Evolutionary conservation across 2,888 invertebrate species (phyloP).

Genomic region (Micropterix aruncella): DNA sequence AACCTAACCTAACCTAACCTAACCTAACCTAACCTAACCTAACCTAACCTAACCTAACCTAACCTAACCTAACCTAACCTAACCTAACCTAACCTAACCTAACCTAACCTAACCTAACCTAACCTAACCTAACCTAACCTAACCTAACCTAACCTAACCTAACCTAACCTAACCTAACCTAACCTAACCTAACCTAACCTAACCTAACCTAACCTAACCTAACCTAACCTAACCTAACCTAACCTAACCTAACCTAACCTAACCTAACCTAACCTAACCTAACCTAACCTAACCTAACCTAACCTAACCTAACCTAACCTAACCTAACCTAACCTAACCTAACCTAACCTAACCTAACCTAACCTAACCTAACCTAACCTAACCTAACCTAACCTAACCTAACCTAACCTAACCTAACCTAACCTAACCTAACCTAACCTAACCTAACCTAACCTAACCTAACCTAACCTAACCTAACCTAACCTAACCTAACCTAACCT

Average conservation of each 20-base stretch:
- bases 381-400: too few relatives aligned
- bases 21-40: slow-evolving; percentile 6
- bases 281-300: slow-evolving; percentile 6
- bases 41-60: slow-evolving; percentile 7
- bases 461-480: too few relatives aligned
- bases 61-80: slow-evolving; percentile 8
- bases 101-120: slow-evolving; percentile 9
- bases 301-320: slow-evolving; percentile 6
- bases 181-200: slow-evolving; percentile 7
- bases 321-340: slow-evolving; percentile 6
- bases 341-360: slow-evolving; percentile 7
- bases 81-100: slow-evolving; percentile 8
- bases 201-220: slow-evolving; percentile 7
- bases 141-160: slow-evolving; percentile 7
- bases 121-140: slow-evolving; percentile 8
- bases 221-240: slow-evolving; percentile 8
- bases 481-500: too few relatives aligned
- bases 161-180: slow-evolving; percentile 7
- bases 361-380: too few relatives aligned
- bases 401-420: too few relatives aligned
- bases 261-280: slow-evolving; percentile 8
- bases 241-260: slow-evolving; percentile 9
- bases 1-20: slow-evolving; percentile 8
- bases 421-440: too few relatives aligned
- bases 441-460: too few relatives aligned